These are phyloP conservation scores for Numenius arquata DNA, from an alignment of 2,113 vertebrate genomes.

Conservation along the genomic window DNA sequence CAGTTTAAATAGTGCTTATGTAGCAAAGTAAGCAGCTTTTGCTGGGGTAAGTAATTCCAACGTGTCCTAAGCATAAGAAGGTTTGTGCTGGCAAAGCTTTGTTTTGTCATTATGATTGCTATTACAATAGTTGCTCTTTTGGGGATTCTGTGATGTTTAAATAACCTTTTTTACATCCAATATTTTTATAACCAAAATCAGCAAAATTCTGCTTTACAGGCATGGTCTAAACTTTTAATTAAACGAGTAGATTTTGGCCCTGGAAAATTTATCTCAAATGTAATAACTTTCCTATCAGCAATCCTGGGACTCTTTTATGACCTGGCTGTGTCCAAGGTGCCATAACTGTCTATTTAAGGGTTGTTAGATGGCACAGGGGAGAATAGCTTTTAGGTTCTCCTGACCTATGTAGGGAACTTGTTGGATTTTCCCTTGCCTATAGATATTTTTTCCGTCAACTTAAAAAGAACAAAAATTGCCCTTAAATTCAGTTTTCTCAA, in stretches of 20 bases:
- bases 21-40: not conserved
- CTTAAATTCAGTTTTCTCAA: not conserved
- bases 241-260: not conserved
- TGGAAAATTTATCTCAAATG: not conserved
- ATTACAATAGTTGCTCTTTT: not conserved
- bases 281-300: not conserved
- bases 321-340: not conserved
- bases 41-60: not conserved
- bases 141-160: not conserved
- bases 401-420: not conserved
- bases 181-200: not conserved
- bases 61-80: not conserved
- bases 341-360: not conserved
- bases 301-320: not conserved
- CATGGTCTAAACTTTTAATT: not conserved
- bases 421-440: not conserved
- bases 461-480: not conserved
- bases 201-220: not conserved
- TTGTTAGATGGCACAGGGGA: not conserved
- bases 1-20: not conserved
- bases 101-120: not conserved
- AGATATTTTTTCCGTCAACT: not conserved
- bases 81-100: not conserved
- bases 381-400: not conserved
- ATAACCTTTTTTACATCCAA: not conserved